Conservation (phyloP, 2,797 vertebrate genomes). For the Kryptopterus vitreolus region DNA sequence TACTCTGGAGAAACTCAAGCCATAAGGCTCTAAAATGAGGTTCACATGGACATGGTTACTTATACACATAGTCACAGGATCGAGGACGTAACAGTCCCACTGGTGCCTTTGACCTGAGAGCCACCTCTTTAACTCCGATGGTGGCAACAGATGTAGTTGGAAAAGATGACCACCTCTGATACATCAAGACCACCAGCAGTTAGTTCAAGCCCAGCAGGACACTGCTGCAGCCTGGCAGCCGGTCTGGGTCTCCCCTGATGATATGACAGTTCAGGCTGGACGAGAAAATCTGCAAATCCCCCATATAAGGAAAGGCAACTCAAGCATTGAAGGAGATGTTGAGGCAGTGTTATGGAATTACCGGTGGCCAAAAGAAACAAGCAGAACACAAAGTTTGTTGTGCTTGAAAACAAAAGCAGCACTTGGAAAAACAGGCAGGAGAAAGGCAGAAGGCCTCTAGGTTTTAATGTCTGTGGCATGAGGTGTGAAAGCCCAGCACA, state of each 20-base stretch:
- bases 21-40: conserved; percentile 12
- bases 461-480: conserved; percentile 63
- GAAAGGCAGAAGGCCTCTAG: conserved; percentile 64
- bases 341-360: conserved; percentile 63
- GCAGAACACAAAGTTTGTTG: conserved; percentile 75
- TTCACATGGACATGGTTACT: conserved; percentile 25
- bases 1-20: neutral
- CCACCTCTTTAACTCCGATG: conserved; percentile 29
- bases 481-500: conserved; percentile 58
- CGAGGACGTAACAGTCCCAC: conserved; percentile 20
- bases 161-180: conserved; percentile 22
- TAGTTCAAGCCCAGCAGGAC: conserved; percentile 60
- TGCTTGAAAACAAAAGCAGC: conserved; percentile 75
- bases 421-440: conserved; percentile 73
- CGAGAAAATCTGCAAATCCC: conserved; percentile 57
- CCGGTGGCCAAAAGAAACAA: conserved; percentile 75
- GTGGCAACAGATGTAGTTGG: conserved; percentile 33
- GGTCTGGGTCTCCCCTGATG: conserved; percentile 37
- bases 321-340: conserved; percentile 62
- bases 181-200: conserved; percentile 29
- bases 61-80: conserved; percentile 24
- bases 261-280: conserved; percentile 46
- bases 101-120: conserved; percentile 28
- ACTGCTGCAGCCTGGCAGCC: conserved; percentile 30
- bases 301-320: conserved; percentile 67